Base-by-base conservation (phyloP, 2,797 vertebrate genomes). In the Arnoldichthys spilopterus region DNA sequence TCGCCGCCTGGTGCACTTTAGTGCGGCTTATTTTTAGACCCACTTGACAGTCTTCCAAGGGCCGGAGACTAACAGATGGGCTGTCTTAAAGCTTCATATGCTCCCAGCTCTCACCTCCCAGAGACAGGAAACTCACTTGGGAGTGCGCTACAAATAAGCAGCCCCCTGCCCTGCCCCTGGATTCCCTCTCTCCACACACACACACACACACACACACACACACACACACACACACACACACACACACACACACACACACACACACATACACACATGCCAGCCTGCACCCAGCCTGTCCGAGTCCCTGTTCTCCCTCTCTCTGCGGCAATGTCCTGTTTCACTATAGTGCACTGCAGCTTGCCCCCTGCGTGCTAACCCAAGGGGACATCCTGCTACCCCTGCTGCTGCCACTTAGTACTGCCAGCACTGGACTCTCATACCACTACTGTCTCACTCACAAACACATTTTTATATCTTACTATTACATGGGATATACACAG, bases 51-150 rank as follows among this genome's bases (percentile, higher is more conserved):
- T 93, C 93, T 93, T 98, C 96, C 97, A 97, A 93, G 92, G 95
- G 95, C 95, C 93, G 94, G 92, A 93, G 94, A 95, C 92, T 92
- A 96, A 96, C 97, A 98, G 97, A 98, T 98, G 97, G 97, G 94
- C 94, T 92, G 94, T 97, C 96, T 97, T 95, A 95, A 94, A 95
- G 95, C 94, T 94, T 96, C 96, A 95, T 95, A 94, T 95, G 94
- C 94, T 97, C 94, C 93, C 95, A 95, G 95, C 94, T 95, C 95
- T 93, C 95, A 95, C 96, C 95, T 93, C 94, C 92, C 95, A 95
- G 95, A 93, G 95, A 96, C 95, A 93, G 96, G 95, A 96, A 95
- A 95, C 94, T 91, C 93, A 94, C 96, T 95, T 91, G 87, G 96
- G 95, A 96, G 96, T 89, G 75, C 89, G 91, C 94, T 92, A 90